A percentile compares a stretch with the other conserved stretches of the same genome.
Evolutionary conservation across 2,888 invertebrate species (phyloP).

Genomic region (Itoplectis maculator): DNA sequence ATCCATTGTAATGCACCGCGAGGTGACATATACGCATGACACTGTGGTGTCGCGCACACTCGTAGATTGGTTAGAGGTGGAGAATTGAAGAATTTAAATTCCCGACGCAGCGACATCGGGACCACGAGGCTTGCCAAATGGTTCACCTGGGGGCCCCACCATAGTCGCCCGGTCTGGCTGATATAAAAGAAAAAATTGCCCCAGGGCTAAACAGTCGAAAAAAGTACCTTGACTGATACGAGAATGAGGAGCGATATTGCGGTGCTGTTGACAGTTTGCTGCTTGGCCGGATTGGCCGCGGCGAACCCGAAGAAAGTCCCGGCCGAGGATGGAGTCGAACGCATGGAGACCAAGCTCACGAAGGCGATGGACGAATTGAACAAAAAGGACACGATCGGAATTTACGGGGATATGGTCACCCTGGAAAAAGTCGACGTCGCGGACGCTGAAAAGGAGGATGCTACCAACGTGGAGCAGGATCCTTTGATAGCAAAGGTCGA

Average conservation of each 20-base stretch:
- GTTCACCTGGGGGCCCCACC: slow-evolving; percentile 81
- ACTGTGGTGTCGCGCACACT: slow-evolving; percentile 23
- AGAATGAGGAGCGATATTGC: slow-evolving; percentile 72
- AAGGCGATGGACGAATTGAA: slow-evolving; percentile 79
- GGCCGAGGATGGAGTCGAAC: slow-evolving; percentile 61
- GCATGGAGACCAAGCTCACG: slow-evolving; percentile 75
- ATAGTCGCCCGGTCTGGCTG: slow-evolving; percentile 68
- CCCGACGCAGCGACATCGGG: slow-evolving; percentile 74
- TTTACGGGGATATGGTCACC: slow-evolving; percentile 79
- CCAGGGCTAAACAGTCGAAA: slow-evolving; percentile 80
- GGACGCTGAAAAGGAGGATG: slow-evolving; percentile 42
- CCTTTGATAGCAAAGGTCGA: slow-evolving; percentile 80
- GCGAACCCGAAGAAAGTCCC: slow-evolving; percentile 67
- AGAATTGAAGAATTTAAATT: slow-evolving; percentile 80
- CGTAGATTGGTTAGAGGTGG: slow-evolving; percentile 45
- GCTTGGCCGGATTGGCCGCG: slow-evolving; percentile 58
- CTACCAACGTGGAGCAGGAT: slow-evolving; percentile 72
- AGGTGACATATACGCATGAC: slow-evolving; percentile 40
- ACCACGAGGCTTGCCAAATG: slow-evolving; percentile 82
- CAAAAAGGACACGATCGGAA: slow-evolving; percentile 73
- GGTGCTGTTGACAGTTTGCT: slow-evolving; percentile 61
- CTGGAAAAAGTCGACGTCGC: slow-evolving; percentile 77
- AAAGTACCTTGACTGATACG: slow-evolving; percentile 67
- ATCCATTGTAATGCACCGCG: slow-evolving; percentile 76
- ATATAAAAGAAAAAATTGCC: slow-evolving; percentile 82